Base-by-base conservation (phyloP, 2,113 vertebrate species). In the Xenopus tropicalis region DNA sequence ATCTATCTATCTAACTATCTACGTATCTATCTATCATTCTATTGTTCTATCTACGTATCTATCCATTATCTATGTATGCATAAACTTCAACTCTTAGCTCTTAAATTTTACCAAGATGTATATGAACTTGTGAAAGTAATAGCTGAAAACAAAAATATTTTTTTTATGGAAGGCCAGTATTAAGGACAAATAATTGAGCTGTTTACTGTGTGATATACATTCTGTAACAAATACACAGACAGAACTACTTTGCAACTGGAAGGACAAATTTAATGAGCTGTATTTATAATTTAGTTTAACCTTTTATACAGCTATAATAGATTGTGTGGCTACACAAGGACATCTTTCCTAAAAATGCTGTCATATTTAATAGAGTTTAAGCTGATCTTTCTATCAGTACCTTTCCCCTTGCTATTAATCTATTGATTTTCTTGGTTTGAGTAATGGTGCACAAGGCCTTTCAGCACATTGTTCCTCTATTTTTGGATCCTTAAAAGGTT, bases 401-500 rank as follows among this genome's bases (percentile, higher is more conserved):
- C 48, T 68, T 44, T 68, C 29, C 64, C 21, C 72, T 59, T 74
- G 22, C 54, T 61, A 67, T 67, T 67, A 67, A 59, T 67, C 22
- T 21, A 74, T 74, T n/a, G 72, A 74, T 74, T 67, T 74, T 51
- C 43, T 68, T 61, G 72, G 72, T 67, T 74, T 67, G 17, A 61
- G 64, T 74, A 74, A 74, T 68, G 72, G 71, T 29, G 24, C 64
- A 57, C 21, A 48, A 44, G 64, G 52, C 29, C 17, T 52, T 69
- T 68, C 57, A 62, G 54, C 65, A 75, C 24, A 75, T 52, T 54
- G 72, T 69, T 14, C n/a, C 16, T 61, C 72, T 75, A 75, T 75
- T 69, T 75, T 51, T 22, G 66, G 65, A 69, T 62, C 44, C 56
- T 75, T 75, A 75, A 75, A 75, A 75, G 64, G 72, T 75, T 75